Percentiles rank a stretch among this genome's conserved stretches.
These are phyloP conservation scores for Schrankia costaestrigalis DNA, from an alignment of 2,888 invertebrate genomes.

Conservation along the genomic window DNA sequence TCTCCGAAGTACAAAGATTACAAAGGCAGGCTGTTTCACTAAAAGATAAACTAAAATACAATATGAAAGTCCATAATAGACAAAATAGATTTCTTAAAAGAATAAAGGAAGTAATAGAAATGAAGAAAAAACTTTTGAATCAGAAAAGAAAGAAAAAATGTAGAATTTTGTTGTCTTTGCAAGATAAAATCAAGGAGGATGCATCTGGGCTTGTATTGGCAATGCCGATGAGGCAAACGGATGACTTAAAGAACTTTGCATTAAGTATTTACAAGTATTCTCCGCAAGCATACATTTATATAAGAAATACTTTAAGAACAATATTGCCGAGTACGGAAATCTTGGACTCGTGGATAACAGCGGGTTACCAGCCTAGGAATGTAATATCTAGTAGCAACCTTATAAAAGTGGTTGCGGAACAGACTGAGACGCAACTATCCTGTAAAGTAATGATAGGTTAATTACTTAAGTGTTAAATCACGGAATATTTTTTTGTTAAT, in stretches of 20 bases:
- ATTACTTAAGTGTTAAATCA: constrained; percentile 34
- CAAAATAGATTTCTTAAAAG: constrained; percentile 55
- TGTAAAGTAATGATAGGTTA: constrained; percentile 64
- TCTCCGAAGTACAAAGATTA: constrained; percentile 67
- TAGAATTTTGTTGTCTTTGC: constrained; percentile 62
- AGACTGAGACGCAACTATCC: constrained; percentile 62
- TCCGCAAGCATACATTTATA: constrained; percentile 71
- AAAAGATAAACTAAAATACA: constrained; percentile 61
- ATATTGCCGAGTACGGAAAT: constrained; percentile 70
- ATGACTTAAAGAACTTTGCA: constrained; percentile 71
- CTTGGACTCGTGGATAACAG: constrained; percentile 61
- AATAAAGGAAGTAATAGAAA: constrained; percentile 59
- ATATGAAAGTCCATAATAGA: constrained; percentile 59
- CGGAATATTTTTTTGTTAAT: constrained; percentile 30
- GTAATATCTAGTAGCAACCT: constrained; percentile 51
- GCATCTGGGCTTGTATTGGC: constrained; percentile 65
- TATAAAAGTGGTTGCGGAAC: constrained; percentile 64
- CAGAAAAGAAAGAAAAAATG: constrained; percentile 69
- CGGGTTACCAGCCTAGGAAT: constrained; percentile 63
- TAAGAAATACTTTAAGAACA: constrained; percentile 67
- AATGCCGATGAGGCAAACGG: constrained; percentile 70
- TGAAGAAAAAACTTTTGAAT: constrained; percentile 59
- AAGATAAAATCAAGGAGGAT: constrained; percentile 72
- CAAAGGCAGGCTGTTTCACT: constrained; percentile 58
- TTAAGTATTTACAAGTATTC: constrained; percentile 73